Percentiles rank a stretch among this genome's conserved stretches.
Conservation (phyloP, 2,113 vertebrate species). For the Nicator chloris region DNA sequence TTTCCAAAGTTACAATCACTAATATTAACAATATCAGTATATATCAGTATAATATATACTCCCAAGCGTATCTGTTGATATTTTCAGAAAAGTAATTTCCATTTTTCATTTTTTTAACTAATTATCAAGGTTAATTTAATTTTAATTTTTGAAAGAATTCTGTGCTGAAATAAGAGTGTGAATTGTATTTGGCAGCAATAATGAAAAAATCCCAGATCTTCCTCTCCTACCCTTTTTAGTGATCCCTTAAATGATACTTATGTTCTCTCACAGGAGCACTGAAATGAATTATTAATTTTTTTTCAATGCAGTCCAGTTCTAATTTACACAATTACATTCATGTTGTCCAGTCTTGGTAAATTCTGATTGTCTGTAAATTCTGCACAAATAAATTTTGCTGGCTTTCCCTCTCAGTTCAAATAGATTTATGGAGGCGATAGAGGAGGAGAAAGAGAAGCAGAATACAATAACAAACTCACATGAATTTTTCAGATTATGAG, state of each 20-base stretch:
- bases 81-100: conserved; percentile 9
- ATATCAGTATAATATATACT: neutral
- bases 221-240: neutral
- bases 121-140: conserved; percentile 39
- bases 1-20: neutral
- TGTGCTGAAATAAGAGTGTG: conserved; percentile 38
- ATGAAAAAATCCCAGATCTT: neutral
- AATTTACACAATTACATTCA: conserved; percentile 22
- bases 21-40: neutral
- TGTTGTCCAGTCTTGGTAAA: neutral
- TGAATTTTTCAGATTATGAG: conserved; percentile 11
- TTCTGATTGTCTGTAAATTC: conserved; percentile 25
- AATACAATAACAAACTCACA: neutral
- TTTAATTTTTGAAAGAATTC: conserved; percentile 28
- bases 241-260: conserved; percentile 2
- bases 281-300: conserved; percentile 38
- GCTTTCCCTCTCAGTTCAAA: neutral
- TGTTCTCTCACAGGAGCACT: neutral
- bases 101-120: neutral
- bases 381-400: neutral
- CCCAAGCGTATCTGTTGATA: neutral
- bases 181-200: conserved; percentile 42
- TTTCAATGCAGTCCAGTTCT: neutral
- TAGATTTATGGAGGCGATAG: conserved; percentile 8
- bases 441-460: neutral